Percentiles rank a stretch among this genome's conserved stretches.
These are phyloP conservation scores for Maccullochella peelii DNA, from an alignment of 2,113 vertebrate genomes.

Conservation along the genomic window DNA sequence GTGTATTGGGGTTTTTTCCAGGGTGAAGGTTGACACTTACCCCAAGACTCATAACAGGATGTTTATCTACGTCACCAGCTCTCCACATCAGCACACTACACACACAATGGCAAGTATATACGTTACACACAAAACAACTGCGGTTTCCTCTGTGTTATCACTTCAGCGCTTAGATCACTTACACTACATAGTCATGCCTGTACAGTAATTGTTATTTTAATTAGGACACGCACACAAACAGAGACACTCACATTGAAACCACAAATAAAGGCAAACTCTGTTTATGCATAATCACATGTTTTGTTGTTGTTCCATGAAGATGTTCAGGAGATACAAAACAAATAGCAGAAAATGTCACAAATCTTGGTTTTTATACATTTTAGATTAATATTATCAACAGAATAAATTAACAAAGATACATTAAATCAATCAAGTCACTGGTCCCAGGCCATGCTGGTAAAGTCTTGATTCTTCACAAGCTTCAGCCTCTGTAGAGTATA, in stretches of 20 bases:
- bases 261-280: slow-evolving; percentile 18
- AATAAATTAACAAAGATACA: slow-evolving; percentile 78
- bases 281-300: slow-evolving; percentile 51
- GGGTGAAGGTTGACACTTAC: slow-evolving; percentile 26
- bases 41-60: slow-evolving; percentile 67
- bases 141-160: slow-evolving; percentile 43
- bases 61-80: slow-evolving; percentile 50
- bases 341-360: slow-evolving; percentile 33
- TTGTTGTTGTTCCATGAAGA: slow-evolving; percentile 31
- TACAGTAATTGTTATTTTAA: slow-evolving; percentile 42
- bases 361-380: slow-evolving; percentile 27
- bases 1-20: slow-evolving; percentile 15
- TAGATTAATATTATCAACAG: slow-evolving; percentile 52
- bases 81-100: slow-evolving; percentile 11
- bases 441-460: slow-evolving; percentile 46
- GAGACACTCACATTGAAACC: slow-evolving; percentile 32
- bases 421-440: slow-evolving; percentile 44
- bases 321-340: slow-evolving; percentile 58
- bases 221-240: slow-evolving; percentile 14
- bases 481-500: slow-evolving; percentile 42
- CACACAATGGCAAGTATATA: slow-evolving; percentile 20
- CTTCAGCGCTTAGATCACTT: slow-evolving; percentile 10
- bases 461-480: slow-evolving; percentile 52
- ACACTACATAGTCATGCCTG: slow-evolving; percentile 29
- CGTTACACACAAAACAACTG: slow-evolving; percentile 10